Base-by-base conservation (phyloP, 1,140 invertebrate genomes). In the Metopolophium dirhodum region DNA sequence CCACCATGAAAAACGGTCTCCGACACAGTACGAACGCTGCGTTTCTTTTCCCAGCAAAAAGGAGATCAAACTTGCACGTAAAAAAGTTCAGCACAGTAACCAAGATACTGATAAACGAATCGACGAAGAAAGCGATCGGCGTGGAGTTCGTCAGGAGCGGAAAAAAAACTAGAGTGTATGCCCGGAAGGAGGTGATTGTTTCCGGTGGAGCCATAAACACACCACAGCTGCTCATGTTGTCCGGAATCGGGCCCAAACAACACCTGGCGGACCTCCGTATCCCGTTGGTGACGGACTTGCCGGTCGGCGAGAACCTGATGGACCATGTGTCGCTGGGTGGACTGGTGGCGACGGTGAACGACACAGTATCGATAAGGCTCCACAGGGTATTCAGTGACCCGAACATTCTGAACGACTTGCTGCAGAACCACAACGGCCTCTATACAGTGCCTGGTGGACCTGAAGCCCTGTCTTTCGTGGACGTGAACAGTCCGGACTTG, bases 401-500 rank as follows among this genome's bases (percentile, higher is more conserved):
- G 0, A 94, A 94, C 0, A n/a, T 94, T 94, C 94, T 0, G 7
- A 47, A 0, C 49, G 94, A 90, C 94, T 93, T 94, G 8, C 22
- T 95, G 1, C 83, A 93, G 0, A 94, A 94, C 57, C 94, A 96
- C 94, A 95, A 96, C 93, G 97, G 97, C 35, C 97, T 97, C 0
- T 94, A 98, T 26, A 97, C 97, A 0, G 95, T 98, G 4, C 96
- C 98, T 0, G 98, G 98, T 26, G 98, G 97, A 0, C 97, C 97
- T 92, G 98, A 99, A 95, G 97, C 97, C 0, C 95, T 98, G 0
- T 96, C 96, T 1, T 98, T 98, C 94, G 95, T 97, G 94, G 96
- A 98, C 94, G 95, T 97, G 20, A 96, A 97, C 94, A 96, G 97
- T 94, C 96, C 96, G 51, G 95, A 96, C 2, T 96, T 96, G 82